Conservation (phyloP, 53 echinoderm and acorn worm species). For the Temnopleurus reevesii region DNA sequence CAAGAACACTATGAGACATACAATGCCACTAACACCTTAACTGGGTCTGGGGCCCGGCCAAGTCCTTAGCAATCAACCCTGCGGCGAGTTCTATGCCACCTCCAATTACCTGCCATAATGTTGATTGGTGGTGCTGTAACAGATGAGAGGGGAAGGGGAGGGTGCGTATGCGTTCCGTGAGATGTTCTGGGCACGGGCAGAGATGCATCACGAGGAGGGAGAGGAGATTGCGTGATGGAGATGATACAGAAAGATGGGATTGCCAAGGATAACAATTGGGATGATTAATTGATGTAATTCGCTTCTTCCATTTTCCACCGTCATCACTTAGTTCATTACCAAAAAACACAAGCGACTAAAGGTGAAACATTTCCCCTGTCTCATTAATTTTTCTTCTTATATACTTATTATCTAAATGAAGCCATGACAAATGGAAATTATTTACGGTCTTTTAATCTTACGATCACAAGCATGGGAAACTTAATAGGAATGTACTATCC, state of each 20-base stretch:
- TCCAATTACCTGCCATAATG: conserved; percentile 34
- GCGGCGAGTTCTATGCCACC: conserved; percentile 44
- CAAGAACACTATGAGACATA: conserved; percentile 40
- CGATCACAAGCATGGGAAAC: too few relatives aligned
- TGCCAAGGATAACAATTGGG: conserved; percentile 13
- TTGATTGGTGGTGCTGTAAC: conserved; percentile 17
- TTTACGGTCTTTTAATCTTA: too few relatives aligned
- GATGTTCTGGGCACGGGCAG: neutral
- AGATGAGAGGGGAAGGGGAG: neutral
- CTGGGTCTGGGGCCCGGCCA: conserved; percentile 49
- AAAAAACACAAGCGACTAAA: neutral
- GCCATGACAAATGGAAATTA: neutral
- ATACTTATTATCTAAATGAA: neutral
- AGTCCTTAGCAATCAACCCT: conserved; percentile 36
- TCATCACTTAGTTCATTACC: neutral
- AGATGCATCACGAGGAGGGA: neutral
- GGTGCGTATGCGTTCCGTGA: neutral
- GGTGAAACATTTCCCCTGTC: neutral
- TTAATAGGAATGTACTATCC: neutral
- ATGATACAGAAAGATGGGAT: conserved; percentile 6
- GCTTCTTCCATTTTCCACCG: conserved; percentile 15
- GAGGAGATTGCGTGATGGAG: neutral
- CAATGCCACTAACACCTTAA: conserved; percentile 59
- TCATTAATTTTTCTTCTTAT: neutral
- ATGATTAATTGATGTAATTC: conserved; percentile 30